Percentiles rank a stretch among this genome's conserved stretches.
These are phyloP conservation scores for Muschampia plurimacula DNA, from an alignment of 2,888 invertebrate genomes.

Conservation along the genomic window DNA sequence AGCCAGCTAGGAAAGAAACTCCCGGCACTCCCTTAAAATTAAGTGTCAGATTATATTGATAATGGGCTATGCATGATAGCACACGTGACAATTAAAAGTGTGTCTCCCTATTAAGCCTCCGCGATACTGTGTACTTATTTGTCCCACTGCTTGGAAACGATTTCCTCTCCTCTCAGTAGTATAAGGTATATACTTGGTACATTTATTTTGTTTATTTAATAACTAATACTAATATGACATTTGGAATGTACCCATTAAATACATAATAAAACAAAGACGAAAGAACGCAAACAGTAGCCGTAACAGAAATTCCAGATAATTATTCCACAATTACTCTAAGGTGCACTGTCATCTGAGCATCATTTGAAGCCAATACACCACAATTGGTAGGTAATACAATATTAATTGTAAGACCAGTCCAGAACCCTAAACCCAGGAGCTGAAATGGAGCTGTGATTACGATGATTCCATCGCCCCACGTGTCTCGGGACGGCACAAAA, in stretches of 20 bases:
- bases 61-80: no score
- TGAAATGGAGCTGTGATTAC: slow-evolving; percentile 80
- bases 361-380: slow-evolving; percentile 31
- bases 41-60: no score
- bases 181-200: not conserved
- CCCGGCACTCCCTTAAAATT: no score
- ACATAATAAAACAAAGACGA: not conserved
- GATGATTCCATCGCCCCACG: slow-evolving; percentile 84
- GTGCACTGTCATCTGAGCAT: slow-evolving; percentile 20
- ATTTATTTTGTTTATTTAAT: no score
- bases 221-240: not conserved
- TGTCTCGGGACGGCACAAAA: slow-evolving; percentile 80
- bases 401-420: slow-evolving; percentile 40
- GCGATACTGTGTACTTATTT: no score
- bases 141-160: no score
- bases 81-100: no score
- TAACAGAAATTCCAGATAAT: slow-evolving; percentile 7
- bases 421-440: slow-evolving; percentile 68
- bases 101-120: no score
- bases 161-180: no score
- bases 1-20: no score
- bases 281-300: not conserved
- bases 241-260: not conserved
- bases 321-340: slow-evolving; percentile 39
- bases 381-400: slow-evolving; percentile 33